Conservation (phyloP, 2,797 vertebrate species). For the Columba guinea region DNA sequence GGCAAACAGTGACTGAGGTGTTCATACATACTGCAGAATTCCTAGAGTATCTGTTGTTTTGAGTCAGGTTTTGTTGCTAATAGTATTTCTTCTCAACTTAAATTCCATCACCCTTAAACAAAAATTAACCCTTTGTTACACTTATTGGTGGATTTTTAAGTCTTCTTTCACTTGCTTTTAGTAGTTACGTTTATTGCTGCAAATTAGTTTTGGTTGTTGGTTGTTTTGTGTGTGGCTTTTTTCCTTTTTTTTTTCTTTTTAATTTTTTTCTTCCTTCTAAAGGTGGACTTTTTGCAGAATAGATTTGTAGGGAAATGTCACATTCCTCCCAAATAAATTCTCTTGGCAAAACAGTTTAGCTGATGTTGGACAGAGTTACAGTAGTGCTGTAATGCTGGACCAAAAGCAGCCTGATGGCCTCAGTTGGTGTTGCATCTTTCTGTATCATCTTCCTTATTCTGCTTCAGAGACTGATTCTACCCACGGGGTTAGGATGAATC, state of each 20-base stretch:
- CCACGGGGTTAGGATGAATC: not conserved
- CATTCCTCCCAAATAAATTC: not conserved
- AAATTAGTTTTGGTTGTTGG: not conserved
- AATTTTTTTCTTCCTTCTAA: not conserved
- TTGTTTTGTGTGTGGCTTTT: no score
- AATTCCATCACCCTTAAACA: not conserved
- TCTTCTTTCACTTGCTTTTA: not conserved
- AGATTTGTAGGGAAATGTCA: not conserved
- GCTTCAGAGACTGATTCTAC: not conserved
- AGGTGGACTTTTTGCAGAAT: not conserved
- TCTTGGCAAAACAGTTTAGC: not conserved
- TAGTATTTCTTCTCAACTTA: not conserved
- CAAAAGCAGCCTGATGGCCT: not conserved
- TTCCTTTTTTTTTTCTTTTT: no score
- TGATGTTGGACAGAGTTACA: not conserved
- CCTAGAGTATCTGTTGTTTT: not conserved
- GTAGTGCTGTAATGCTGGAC: not conserved
- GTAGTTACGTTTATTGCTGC: not conserved
- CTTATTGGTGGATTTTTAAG: not conserved
- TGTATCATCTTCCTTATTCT: not conserved
- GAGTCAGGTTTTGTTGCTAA: not conserved
- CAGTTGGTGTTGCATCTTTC: not conserved
- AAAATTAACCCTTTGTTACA: not conserved
- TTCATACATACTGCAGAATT: not conserved
- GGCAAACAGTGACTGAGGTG: not conserved